phyloP scores from a whole-genome alignment of 37 sponge, comb jelly and placozoan genomes.

The Ianthella basta region DNA sequence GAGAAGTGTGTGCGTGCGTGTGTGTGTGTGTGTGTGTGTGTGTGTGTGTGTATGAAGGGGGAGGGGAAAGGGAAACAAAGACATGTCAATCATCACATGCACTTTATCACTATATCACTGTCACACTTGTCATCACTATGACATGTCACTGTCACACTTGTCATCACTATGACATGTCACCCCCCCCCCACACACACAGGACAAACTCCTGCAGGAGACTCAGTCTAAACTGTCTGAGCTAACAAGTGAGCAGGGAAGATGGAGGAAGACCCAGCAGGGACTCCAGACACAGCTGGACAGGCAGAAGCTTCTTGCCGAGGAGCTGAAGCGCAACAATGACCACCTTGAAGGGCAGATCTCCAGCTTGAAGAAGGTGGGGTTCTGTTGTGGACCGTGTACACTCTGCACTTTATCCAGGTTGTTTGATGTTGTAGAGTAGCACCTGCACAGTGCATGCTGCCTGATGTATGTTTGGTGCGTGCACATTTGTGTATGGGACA shows the following conservation, averaged over 20 bases:
- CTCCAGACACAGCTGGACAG: constrained; percentile 72
- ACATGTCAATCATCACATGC: too few species aligned
- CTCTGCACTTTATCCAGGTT: background rate
- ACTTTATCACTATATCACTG: too few species aligned
- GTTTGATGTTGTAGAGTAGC: background rate
- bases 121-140: too few species aligned
- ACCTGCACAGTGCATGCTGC: background rate
- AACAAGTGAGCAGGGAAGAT: constrained; percentile 50
- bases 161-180: too few species aligned
- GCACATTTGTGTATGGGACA: background rate
- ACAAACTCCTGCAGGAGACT: constrained; percentile 32
- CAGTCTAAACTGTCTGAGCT: constrained; percentile 50
- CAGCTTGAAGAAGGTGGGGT: constrained; percentile 74
- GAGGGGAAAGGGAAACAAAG: too few species aligned
- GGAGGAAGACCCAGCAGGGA: constrained; percentile 53
- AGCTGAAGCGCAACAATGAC: constrained; percentile 67
- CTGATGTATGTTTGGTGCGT: background rate
- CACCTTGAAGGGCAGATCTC: constrained; percentile 75
- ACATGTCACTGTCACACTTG: too few species aligned
- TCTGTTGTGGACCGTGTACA: background rate
- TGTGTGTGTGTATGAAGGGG: too few species aligned
- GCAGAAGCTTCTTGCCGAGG: constrained; percentile 59
- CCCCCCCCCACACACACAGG: constrained; percentile 38
- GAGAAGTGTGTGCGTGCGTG: too few species aligned
- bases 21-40: too few species aligned